A percentile compares a stretch with the other conserved stretches of the same genome.
These are phyloP conservation scores for Steinernema hermaphroditum DNA, from an alignment of 2,888 invertebrate genomes.

Conservation along the genomic window DNA sequence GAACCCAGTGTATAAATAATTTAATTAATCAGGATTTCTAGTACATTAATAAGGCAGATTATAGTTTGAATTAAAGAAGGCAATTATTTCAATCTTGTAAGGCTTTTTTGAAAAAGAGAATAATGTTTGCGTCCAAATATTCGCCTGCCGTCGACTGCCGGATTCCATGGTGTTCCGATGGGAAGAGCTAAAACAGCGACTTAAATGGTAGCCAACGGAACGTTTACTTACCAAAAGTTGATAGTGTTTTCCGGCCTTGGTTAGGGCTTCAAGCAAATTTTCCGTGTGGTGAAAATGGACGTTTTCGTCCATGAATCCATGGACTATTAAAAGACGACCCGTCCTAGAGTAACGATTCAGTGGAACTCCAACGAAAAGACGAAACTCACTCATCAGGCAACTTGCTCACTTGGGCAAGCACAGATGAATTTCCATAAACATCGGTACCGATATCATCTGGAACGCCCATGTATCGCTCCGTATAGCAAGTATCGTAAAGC, in stretches of 20 bases:
- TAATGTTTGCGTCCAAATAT: slow-evolving; percentile 45
- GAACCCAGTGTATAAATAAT: too few relatives aligned
- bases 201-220: background rate
- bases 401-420: slow-evolving; percentile 80
- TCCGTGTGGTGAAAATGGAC: slow-evolving; percentile 97
- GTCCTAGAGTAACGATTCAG: slow-evolving; percentile 66
- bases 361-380: background rate
- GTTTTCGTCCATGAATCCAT: slow-evolving; percentile 91
- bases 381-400: slow-evolving; percentile 82
- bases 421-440: slow-evolving; percentile 83
- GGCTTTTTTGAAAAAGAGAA: slow-evolving; percentile 44
- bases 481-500: slow-evolving; percentile 86
- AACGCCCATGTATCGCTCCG: slow-evolving; percentile 57
- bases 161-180: slow-evolving; percentile 92
- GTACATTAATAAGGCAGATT: too few relatives aligned
- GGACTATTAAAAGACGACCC: slow-evolving; percentile 84
- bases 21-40: too few relatives aligned
- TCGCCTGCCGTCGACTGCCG: slow-evolving; percentile 68
- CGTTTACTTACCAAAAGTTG: slow-evolving; percentile 75
- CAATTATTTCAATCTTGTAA: slow-evolving; percentile 29
- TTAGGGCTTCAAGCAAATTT: slow-evolving; percentile 83
- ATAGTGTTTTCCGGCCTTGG: slow-evolving; percentile 93
- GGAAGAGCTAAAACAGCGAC: slow-evolving; percentile 76
- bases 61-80: background rate
- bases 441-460: slow-evolving; percentile 64